Evolutionary conservation across 1,140 invertebrate species (phyloP), one percentile per base, ranked within the genome.

Genomic region (Ceratina calcarata): DNA sequence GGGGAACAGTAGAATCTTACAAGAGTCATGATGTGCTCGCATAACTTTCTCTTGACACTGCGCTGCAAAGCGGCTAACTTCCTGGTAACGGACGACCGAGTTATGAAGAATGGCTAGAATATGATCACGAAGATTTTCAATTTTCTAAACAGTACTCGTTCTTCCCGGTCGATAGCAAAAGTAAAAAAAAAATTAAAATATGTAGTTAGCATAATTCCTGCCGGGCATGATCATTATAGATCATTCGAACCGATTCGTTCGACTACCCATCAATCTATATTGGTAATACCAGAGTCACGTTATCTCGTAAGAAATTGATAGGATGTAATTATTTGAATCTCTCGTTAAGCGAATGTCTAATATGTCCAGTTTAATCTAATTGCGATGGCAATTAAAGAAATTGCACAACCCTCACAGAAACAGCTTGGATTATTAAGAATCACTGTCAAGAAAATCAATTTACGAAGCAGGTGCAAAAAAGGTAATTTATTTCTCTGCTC

Each of bases 1-100:
- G 67, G 37, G 75, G 61, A 85, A 85, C 62, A 82, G 78, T 74
- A 65, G 85, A 88, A 89, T 86, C 78, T 61, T 85, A 84, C 79
- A 77, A 78, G 67, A 81, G 80, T 80, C 83, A 86, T 72, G 89
- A 89, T 89, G 89, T 89, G 89, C 85, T 86, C 85, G 86, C 86
- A 86, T 87, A 78, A 91, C 89, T 91, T 90, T 91, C 90, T 89
- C 86, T 87, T 73, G 70, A 45, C 37, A 45, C 37, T 45, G 37
- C 72, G 81, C 88, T 86, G 83, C 87, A 67, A 88, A 81, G 83
- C 69, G 76, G 49, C 70, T 80, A 78, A 88, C 82, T 91, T 91
- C 90, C 89, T 87, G 89, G 90, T 89, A 57, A 82, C 71, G 71
- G 61, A 66, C 70, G 78, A 45, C 71, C 65, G 51, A 20, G 27